A percentile compares a stretch with the other conserved stretches of the same genome.
phyloP scores from a whole-genome alignment of 2,888 invertebrate species.

The Yponomeuta evonymella region DNA sequence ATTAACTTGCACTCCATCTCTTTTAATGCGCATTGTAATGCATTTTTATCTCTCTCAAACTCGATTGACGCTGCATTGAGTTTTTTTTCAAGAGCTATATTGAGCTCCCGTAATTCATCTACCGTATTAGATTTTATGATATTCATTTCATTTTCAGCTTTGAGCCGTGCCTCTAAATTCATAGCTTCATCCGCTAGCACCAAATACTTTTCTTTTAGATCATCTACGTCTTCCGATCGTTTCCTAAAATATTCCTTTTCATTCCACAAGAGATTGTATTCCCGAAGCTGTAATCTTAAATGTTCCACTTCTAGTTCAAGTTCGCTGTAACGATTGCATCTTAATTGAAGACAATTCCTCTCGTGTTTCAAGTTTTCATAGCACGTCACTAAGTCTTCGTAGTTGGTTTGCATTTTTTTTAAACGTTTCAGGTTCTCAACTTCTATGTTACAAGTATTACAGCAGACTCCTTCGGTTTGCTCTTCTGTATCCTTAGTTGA shows the following conservation, averaged over 20 bases:
- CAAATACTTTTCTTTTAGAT: constrained; percentile 56
- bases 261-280: constrained; percentile 57
- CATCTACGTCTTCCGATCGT: constrained; percentile 55
- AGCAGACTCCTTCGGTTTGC: constrained; percentile 18
- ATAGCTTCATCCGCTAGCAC: constrained; percentile 57
- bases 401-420: constrained; percentile 55
- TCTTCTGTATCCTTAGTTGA: constrained; percentile 33
- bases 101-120: constrained; percentile 49
- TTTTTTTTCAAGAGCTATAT: constrained; percentile 49
- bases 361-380: constrained; percentile 60
- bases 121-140: constrained; percentile 45
- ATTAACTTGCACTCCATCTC: constrained; percentile 73
- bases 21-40: constrained; percentile 62
- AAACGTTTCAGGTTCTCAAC: constrained; percentile 53
- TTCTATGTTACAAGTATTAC: constrained; percentile 38
- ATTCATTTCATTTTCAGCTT: constrained; percentile 62
- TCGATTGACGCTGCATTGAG: constrained; percentile 44
- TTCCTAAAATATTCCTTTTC: constrained; percentile 62
- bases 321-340: constrained; percentile 49
- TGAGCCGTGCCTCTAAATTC: constrained; percentile 53
- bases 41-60: constrained; percentile 68
- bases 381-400: constrained; percentile 53
- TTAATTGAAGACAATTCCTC: constrained; percentile 42
- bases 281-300: constrained; percentile 45
- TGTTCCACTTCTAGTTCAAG: constrained; percentile 50